Conservation (phyloP, 2,113 vertebrate species). For the Euleptes europaea region DNA sequence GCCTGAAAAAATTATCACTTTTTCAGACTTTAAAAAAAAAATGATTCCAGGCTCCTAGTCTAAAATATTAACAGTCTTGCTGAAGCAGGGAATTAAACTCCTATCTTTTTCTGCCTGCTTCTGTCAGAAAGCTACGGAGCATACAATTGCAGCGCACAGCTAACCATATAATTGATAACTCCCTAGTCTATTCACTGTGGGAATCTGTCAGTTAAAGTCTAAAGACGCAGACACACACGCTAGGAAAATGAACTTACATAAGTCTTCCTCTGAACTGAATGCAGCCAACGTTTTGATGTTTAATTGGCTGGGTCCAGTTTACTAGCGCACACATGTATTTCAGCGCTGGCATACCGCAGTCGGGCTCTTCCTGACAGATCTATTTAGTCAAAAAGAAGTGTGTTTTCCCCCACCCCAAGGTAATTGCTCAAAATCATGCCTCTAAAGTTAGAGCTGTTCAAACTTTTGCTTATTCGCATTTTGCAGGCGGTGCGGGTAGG, state of each 20-base stretch:
- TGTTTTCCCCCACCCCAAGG: slow-evolving; percentile 54
- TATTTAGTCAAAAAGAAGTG: slow-evolving; percentile 73
- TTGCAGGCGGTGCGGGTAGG: slow-evolving; percentile 53
- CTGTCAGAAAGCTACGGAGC: slow-evolving; percentile 77
- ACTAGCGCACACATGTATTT: slow-evolving; percentile 63
- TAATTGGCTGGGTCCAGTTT: slow-evolving; percentile 78
- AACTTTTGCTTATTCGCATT: slow-evolving; percentile 72
- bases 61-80: slow-evolving; percentile 70
- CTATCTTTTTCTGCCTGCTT: slow-evolving; percentile 65
- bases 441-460: slow-evolving; percentile 76
- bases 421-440: slow-evolving; percentile 76
- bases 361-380: slow-evolving; percentile 73
- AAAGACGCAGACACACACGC: slow-evolving; percentile 71
- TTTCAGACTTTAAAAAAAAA: slow-evolving; percentile 29
- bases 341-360: slow-evolving; percentile 35
- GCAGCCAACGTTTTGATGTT: slow-evolving; percentile 75
- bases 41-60: slow-evolving; percentile 37
- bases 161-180: slow-evolving; percentile 84
- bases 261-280: slow-evolving; percentile 70
- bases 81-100: slow-evolving; percentile 73
- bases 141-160: slow-evolving; percentile 74
- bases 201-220: slow-evolving; percentile 80
- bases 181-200: slow-evolving; percentile 73
- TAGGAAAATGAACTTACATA: slow-evolving; percentile 80
- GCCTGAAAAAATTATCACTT: slow-evolving; percentile 53